A percentile compares a stretch with the other conserved stretches of the same genome.
phyloP scores from a whole-genome alignment of 1,140 invertebrate species.

The Megathymus violae region DNA sequence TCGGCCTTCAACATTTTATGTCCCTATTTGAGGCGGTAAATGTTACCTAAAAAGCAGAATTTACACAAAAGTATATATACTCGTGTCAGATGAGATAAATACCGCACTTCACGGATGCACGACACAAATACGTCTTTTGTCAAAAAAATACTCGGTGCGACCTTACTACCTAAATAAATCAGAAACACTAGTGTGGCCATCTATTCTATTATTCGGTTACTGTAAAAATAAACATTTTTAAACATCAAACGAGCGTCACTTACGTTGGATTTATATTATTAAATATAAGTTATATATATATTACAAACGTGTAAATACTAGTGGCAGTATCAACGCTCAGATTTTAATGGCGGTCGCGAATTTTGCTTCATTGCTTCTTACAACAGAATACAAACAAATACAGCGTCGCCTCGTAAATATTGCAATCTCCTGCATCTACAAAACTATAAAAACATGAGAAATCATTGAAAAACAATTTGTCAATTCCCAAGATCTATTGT shows the following conservation, averaged over 20 bases:
- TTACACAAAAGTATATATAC: too few relatives aligned
- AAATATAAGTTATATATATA: slow-evolving; percentile 71
- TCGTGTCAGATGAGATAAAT: too few relatives aligned
- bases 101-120: slow-evolving; percentile 1
- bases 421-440: neutral
- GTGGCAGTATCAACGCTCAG: slow-evolving; percentile 79
- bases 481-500: neutral
- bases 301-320: slow-evolving; percentile 75
- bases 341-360: slow-evolving; percentile 52
- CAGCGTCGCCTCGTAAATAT: slow-evolving; percentile 18
- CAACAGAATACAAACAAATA: slow-evolving; percentile 29
- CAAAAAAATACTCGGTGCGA: slow-evolving; percentile 40
- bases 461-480: neutral
- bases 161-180: slow-evolving; percentile 54
- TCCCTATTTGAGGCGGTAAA: too few relatives aligned
- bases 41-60: too few relatives aligned
- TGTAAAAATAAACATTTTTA: slow-evolving; percentile 64
- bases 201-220: slow-evolving; percentile 48
- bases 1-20: too few relatives aligned
- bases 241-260: slow-evolving; percentile 60
- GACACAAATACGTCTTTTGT: slow-evolving; percentile 51
- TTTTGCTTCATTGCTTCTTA: slow-evolving; percentile 24
- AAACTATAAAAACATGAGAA: neutral
- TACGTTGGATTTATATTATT: slow-evolving; percentile 58
- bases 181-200: slow-evolving; percentile 51